Evolutionary conservation across 2,113 vertebrate species (phyloP).

Genomic region (Chaetodon auriga): DNA sequence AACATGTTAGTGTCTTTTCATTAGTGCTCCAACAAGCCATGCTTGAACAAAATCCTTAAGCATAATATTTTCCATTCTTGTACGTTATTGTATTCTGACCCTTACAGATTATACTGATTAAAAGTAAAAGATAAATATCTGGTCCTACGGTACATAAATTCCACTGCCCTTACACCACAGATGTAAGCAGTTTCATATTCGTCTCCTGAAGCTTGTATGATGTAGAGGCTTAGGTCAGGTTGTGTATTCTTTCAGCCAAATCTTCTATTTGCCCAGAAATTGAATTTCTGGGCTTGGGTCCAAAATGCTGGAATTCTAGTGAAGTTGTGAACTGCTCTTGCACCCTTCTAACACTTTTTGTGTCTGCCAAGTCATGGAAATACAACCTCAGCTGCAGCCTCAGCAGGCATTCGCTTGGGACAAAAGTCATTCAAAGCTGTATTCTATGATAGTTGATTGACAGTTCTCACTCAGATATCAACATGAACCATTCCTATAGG

Average conservation of each 20-base stretch:
- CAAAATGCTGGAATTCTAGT: conserved; percentile 12
- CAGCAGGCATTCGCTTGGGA: too few relatives aligned
- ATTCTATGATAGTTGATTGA: too few relatives aligned
- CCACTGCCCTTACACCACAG: too few relatives aligned
- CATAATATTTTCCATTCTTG: too few relatives aligned
- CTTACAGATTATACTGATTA: neutral
- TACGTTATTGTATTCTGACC: too few relatives aligned
- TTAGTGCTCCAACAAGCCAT: too few relatives aligned
- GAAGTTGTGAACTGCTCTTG: conserved; percentile 19
- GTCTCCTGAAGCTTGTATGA: neutral
- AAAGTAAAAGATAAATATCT: neutral
- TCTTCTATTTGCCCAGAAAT: conserved; percentile 18
- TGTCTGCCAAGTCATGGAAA: conserved; percentile 8
- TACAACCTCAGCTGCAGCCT: neutral
- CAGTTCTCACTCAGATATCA: too few relatives aligned
- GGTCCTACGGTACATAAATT: too few relatives aligned
- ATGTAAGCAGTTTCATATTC: neutral
- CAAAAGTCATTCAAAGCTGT: too few relatives aligned
- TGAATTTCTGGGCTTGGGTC: conserved; percentile 25
- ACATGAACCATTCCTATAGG: too few relatives aligned
- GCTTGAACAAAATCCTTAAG: too few relatives aligned
- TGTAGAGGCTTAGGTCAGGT: neutral
- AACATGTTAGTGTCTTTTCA: too few relatives aligned
- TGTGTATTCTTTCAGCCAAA: neutral
- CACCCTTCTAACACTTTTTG: conserved; percentile 9